These are phyloP conservation scores for Aphelinus atriplicis DNA, from an alignment of 1,140 invertebrate species.

Conservation along the genomic window DNA sequence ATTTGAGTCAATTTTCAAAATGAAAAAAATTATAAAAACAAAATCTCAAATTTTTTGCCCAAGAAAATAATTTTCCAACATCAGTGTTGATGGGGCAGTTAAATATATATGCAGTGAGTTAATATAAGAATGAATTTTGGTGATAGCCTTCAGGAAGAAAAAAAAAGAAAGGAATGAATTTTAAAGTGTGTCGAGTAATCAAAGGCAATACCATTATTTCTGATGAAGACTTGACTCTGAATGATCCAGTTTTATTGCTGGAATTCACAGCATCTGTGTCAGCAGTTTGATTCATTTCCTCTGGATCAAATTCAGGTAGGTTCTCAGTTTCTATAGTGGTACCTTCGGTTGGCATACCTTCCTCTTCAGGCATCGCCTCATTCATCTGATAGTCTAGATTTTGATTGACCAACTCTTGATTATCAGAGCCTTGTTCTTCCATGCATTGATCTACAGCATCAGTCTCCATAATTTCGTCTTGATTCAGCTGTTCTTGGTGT, in stretches of 20 bases:
- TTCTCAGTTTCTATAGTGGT: conserved; percentile 19
- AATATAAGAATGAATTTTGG: no score
- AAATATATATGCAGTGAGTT: no score
- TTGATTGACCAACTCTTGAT: conserved; percentile 7
- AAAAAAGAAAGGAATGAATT: no score
- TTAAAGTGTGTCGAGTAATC: conserved; percentile 2
- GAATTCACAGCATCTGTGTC: not conserved
- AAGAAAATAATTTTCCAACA: no score
- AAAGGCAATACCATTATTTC: conserved; percentile 30
- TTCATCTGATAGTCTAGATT: not conserved
- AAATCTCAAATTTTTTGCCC: not conserved
- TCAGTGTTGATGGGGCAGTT: no score
- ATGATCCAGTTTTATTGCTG: not conserved
- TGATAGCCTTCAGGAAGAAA: no score
- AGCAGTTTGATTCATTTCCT: conserved; percentile 20
- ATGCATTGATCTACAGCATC: not conserved
- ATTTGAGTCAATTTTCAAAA: no score
- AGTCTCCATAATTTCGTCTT: no score
- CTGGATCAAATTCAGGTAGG: conserved; percentile 40
- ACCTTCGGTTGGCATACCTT: conserved; percentile 4
- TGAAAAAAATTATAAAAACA: conserved; percentile 13
- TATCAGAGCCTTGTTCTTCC: not conserved
- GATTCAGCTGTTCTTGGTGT: conserved; percentile 1
- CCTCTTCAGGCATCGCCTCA: conserved; percentile 4
- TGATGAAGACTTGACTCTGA: conserved; percentile 5